Base-by-base conservation (phyloP, 2,888 invertebrate genomes). In the Camponotus fellah region DNA sequence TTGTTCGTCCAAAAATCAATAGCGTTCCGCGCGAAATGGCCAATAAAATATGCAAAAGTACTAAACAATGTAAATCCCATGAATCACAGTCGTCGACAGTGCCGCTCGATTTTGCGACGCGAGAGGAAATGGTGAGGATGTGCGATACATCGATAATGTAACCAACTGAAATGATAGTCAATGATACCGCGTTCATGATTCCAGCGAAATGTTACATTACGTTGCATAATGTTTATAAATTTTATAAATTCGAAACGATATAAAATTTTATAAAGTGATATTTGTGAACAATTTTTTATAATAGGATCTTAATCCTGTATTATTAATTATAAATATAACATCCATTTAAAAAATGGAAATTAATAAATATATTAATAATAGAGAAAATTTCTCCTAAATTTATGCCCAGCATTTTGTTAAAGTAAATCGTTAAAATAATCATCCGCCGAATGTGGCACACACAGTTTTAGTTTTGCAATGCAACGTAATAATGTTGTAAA, bases 41-140 rank as follows among this genome's bases (percentile, higher is more conserved):
- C 79, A 80, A 80, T 80, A 80, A 80, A 80, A 80, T 80, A 80
- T 80, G 79, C 79, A 80, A 80, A 80, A 80, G 79, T 80, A 80
- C 79, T 80, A 80, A 80, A 80, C 79, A 80, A 80, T 80, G 79
- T 80, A 80, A 80, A 80, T 80, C 79, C 79, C 79, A 80, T 80
- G 79, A 80, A 80, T 80, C 79, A 80, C 79, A 72, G 79, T 80
- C 79, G 79, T 72, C 79, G 79, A 72, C 72, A 37, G 79, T 72
- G 72, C 71, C 71, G 79, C 60, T 62, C 72, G 79, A 80, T 80
- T 72, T 80, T 80, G 79, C 60, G 46, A 80, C 79, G 71, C 46
- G 72, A 80, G 60, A 80, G 79, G 72, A 80, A 80, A 80, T 80
- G 60, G 72, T 49, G 79, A 80, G 79, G 72, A 62, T 80, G 79